A percentile compares a stretch with the other conserved stretches of the same genome.
phyloP scores from a whole-genome alignment of 2,888 invertebrate species.

The Calephelis perditalis region DNA sequence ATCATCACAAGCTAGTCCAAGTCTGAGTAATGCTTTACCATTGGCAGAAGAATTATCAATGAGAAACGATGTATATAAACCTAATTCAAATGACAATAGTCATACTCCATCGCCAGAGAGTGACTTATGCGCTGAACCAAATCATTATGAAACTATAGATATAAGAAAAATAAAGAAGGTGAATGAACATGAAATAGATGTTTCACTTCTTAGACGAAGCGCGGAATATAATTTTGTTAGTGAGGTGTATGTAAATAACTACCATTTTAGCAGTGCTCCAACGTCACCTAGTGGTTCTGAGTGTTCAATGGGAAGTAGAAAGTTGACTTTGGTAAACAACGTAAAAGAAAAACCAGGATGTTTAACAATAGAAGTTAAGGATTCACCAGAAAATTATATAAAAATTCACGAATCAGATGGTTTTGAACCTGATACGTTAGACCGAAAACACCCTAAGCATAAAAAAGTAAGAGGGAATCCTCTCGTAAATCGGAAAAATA shows the following conservation, averaged over 20 bases:
- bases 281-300: conserved; percentile 79
- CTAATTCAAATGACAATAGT: conserved; percentile 76
- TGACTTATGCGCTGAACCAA: conserved; percentile 49
- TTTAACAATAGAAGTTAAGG: conserved; percentile 90
- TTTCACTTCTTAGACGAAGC: conserved; percentile 38
- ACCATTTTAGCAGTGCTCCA: conserved; percentile 79
- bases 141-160: conserved; percentile 65
- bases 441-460: conserved; percentile 82
- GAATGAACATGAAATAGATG: conserved; percentile 26
- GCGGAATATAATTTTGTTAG: conserved; percentile 84
- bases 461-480: conserved; percentile 47
- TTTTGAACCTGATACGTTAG: conserved; percentile 92
- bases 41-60: conserved; percentile 90
- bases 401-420: conserved; percentile 88
- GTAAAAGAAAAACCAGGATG: conserved; percentile 84
- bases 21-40: conserved; percentile 84
- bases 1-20: conserved; percentile 85
- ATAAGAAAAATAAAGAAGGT: conserved; percentile 41
- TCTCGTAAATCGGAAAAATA: conserved; percentile 55
- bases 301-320: conserved; percentile 77
- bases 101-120: conserved; percentile 64
- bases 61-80: conserved; percentile 85
- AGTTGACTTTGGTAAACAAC: conserved; percentile 73
- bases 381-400: conserved; percentile 86
- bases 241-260: conserved; percentile 88